Percentiles rank a stretch among this genome's conserved stretches.
Conservation (phyloP, 2,888 invertebrate genomes). For the Hydriomena furcata region DNA sequence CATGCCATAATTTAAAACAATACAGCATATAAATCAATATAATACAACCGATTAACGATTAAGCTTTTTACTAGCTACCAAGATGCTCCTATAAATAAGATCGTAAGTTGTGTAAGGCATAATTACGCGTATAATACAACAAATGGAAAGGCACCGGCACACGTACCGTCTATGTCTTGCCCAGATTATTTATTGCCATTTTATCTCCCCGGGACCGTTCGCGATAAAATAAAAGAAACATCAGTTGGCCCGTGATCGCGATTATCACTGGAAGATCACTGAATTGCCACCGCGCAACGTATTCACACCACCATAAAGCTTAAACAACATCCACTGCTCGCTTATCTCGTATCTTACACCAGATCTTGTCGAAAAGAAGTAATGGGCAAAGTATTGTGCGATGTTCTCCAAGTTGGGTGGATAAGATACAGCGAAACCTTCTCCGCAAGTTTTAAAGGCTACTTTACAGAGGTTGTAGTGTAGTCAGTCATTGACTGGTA, state of each 20-base stretch:
- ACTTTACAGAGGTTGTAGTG: constrained; percentile 63
- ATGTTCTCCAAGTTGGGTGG: constrained; percentile 30
- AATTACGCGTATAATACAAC: constrained; percentile 76
- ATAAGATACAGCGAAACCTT: constrained; percentile 63
- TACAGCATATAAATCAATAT: constrained; percentile 52
- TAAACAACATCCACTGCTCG: constrained; percentile 38
- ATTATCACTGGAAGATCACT: constrained; percentile 76
- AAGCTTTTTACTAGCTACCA: constrained; percentile 52
- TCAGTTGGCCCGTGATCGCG: constrained; percentile 73
- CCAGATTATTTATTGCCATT: constrained; percentile 77
- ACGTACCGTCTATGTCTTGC: constrained; percentile 67
- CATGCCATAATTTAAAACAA: constrained; percentile 31
- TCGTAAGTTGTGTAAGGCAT: constrained; percentile 57
- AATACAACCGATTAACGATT: constrained; percentile 64
- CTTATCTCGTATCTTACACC: background rate
- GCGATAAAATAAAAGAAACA: constrained; percentile 81
- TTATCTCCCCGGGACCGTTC: constrained; percentile 74
- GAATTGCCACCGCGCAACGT: constrained; percentile 59
- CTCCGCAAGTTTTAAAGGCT: constrained; percentile 66
- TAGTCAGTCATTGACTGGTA: constrained; percentile 70
- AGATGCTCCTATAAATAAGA: constrained; percentile 51
- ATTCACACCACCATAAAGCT: constrained; percentile 36
- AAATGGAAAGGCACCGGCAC: constrained; percentile 73
- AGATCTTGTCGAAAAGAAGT: constrained; percentile 25
- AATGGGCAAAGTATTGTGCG: constrained; percentile 36